A percentile compares a stretch with the other conserved stretches of the same genome.
These are phyloP conservation scores for Agonum fuliginosum DNA, from an alignment of 2,888 invertebrate genomes.

Conservation along the genomic window DNA sequence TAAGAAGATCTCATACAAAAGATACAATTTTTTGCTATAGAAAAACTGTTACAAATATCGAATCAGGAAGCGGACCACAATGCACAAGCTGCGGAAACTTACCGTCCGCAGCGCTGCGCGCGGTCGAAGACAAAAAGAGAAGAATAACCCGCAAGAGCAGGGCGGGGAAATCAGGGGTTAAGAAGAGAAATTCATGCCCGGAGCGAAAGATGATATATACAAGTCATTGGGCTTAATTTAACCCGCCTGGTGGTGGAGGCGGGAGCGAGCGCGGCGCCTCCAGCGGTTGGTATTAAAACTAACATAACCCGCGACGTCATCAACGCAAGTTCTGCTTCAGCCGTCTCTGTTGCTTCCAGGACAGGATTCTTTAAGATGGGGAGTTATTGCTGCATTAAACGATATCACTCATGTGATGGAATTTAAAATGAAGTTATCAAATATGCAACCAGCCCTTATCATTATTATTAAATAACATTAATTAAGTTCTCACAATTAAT, in stretches of 20 bases:
- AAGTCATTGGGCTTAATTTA: conserved; percentile 61
- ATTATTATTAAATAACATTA: too few species aligned
- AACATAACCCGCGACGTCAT: conserved; percentile 40
- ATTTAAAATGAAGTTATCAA: too few species aligned
- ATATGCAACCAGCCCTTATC: too few species aligned
- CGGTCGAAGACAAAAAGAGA: background rate
- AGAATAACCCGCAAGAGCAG: background rate
- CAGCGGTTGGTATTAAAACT: conserved; percentile 45
- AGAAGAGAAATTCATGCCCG: conserved; percentile 14
- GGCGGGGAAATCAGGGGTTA: background rate
- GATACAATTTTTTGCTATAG: conserved; percentile 10
- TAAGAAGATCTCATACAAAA: conserved; percentile 21
- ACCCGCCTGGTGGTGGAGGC: conserved; percentile 33
- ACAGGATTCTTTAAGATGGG: background rate
- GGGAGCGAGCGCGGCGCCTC: conserved; percentile 27
- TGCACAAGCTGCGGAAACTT: conserved; percentile 35
- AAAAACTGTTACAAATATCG: conserved; percentile 41
- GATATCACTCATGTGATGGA: background rate
- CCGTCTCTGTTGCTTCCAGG: background rate
- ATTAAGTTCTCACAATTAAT: too few species aligned
- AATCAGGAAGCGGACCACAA: conserved; percentile 33
- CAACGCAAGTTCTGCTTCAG: background rate
- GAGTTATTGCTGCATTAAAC: background rate
- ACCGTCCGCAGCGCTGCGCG: conserved; percentile 1
- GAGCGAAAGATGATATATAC: conserved; percentile 59